These are phyloP conservation scores for Nyctalus aviator DNA, from an alignment of 2,797 vertebrate species.

Conservation along the genomic window DNA sequence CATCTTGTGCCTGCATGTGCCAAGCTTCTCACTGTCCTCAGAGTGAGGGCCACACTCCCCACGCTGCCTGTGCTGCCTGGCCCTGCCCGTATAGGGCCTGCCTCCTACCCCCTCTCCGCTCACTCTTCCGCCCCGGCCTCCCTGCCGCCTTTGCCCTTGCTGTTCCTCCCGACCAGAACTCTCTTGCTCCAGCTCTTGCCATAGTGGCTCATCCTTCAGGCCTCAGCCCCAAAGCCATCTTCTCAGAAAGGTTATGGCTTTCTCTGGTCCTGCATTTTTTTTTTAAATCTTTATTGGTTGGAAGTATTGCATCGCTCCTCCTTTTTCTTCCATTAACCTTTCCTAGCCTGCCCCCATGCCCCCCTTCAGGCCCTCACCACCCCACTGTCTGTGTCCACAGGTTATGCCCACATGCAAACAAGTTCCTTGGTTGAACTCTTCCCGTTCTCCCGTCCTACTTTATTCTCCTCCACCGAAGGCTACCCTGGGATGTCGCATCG, in stretches of 20 bases:
- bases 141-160: constrained; percentile 44
- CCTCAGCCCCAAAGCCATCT: background rate
- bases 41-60: background rate
- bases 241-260: background rate
- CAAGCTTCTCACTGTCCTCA: background rate
- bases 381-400: too few species aligned
- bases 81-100: background rate
- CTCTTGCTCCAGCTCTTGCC: background rate
- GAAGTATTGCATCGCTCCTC: too few species aligned
- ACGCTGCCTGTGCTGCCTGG: background rate
- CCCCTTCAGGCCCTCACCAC: too few species aligned
- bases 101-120: background rate
- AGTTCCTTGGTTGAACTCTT: too few species aligned
- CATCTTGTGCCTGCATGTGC: background rate
- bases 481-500: background rate
- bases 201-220: background rate
- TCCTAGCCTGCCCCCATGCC: too few species aligned
- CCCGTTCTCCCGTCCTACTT: background rate
- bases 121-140: background rate
- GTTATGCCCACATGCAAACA: too few species aligned
- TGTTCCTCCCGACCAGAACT: background rate
- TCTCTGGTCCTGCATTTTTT: background rate
- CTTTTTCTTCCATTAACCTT: too few species aligned
- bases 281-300: too few species aligned
- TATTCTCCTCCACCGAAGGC: background rate